Evolutionary conservation across 2,797 vertebrate genomes (phyloP), one percentile per base, ranked within the genome.

Genomic region (Ctenochaetus hawaiiensis): DNA sequence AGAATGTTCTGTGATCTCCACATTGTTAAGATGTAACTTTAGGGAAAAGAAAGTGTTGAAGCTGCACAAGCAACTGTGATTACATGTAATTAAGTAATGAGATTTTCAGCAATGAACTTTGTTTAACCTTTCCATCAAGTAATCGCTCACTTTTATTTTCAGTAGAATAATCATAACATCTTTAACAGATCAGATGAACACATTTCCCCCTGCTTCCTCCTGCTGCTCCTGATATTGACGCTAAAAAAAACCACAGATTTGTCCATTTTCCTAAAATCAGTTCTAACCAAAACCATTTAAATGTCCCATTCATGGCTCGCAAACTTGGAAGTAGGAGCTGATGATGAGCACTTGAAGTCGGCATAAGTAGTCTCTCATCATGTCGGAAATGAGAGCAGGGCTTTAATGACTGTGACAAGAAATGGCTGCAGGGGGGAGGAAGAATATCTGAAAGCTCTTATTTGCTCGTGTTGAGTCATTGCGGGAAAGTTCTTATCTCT

Each of bases 401-500:
- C 67, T 78, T 80, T 71, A 78, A 87, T 78, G 66, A 78, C 20
- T 81, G 9, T 39, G 43, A 47, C 23, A 45, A 75, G 81, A 10
- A 20, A 37, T 64, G 60, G 59, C 75, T 72, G 47, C 49, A 47
- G 65, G 80, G 34, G 39, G 51, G 52, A 45, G 59, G 70, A 53
- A 41, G 34, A 61, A 76, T 66, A 70, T 83, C 56, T 65, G 61
- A 84, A 84, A 78, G 70, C 85, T 84, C 68, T 59, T 78, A 82
- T 89, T 81, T 85, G 80, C 78, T 75, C 60, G 41, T 77, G 78
- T 84, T 80, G 75, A 83, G 79, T 85, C 77, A 81, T 82, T 86
- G 67, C 78, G 85, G 62, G 69, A 86, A 88, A 86, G 61, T 68
- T 76, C 72, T 86, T 78, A 81, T 81, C 74, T 70, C 49, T n/a